Evolutionary conservation across 2,888 invertebrate genomes (phyloP).

Genomic region (Cheilosia urbana): DNA sequence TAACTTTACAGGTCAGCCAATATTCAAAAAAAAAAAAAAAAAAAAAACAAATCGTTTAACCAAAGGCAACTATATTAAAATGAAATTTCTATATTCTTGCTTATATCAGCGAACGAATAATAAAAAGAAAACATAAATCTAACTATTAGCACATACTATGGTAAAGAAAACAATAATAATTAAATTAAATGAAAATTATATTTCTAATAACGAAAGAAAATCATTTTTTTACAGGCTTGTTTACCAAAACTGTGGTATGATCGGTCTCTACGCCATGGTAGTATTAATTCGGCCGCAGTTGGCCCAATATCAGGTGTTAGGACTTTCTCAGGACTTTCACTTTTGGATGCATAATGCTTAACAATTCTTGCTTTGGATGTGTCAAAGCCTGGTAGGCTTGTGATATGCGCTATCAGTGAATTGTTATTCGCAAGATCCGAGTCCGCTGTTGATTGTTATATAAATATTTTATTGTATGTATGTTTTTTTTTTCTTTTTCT

Average conservation of each 20-base stretch:
- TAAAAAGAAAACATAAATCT: conserved; percentile 22
- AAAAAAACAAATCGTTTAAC: background rate
- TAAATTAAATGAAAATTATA: conserved; percentile 24
- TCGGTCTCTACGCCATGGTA: conserved; percentile 93
- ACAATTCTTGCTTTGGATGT: conserved; percentile 89
- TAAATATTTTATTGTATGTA: conserved; percentile 32
- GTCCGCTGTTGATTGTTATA: conserved; percentile 80
- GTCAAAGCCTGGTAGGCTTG: conserved; percentile 89
- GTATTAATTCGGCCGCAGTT: conserved; percentile 91
- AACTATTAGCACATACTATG: conserved; percentile 55
- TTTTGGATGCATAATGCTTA: conserved; percentile 86
- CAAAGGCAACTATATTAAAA: conserved; percentile 44
- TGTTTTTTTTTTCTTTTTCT: conserved; percentile 36
- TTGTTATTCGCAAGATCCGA: conserved; percentile 87
- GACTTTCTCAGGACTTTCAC: conserved; percentile 80
- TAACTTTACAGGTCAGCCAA: conserved; percentile 64
- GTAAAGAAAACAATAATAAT: conserved; percentile 16
- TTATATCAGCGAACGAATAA: conserved; percentile 49
- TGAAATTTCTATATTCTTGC: conserved; percentile 52
- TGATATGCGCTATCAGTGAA: conserved; percentile 88
- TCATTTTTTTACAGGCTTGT: conserved; percentile 76
- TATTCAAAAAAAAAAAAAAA: conserved; percentile 15
- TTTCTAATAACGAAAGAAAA: conserved; percentile 17
- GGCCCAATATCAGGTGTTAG: conserved; percentile 86
- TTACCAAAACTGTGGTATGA: conserved; percentile 90